A percentile compares a stretch with the other conserved stretches of the same genome.
Conservation (phyloP, 1,140 invertebrate genomes). For the Triops longicaudatus region DNA sequence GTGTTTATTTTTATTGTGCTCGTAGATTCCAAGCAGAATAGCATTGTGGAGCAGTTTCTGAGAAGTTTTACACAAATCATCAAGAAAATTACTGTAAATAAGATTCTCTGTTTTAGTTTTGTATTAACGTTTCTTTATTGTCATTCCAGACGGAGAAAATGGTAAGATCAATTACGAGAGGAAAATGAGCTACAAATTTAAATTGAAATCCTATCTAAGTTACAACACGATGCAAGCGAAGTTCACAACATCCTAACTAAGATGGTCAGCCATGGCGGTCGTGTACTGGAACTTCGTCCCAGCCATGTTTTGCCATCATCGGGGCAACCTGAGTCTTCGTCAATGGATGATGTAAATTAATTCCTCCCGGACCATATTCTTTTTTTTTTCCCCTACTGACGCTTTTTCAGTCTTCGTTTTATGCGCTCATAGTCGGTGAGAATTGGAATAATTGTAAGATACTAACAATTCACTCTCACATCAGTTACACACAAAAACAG, state of each 20-base stretch:
- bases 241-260: background rate
- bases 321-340: background rate
- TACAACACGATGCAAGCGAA: background rate
- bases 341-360: background rate
- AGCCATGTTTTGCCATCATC: background rate
- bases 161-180: background rate
- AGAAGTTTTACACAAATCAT: background rate
- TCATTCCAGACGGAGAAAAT: slow-evolving; percentile 6
- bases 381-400: background rate
- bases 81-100: background rate
- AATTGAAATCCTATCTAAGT: background rate
- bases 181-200: background rate
- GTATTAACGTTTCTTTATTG: background rate
- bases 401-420: background rate
- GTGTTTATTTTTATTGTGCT: background rate
- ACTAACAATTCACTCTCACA: background rate
- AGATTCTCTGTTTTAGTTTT: background rate
- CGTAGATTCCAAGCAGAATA: background rate
- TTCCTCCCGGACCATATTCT: background rate
- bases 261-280: slow-evolving; percentile 5
- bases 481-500: background rate
- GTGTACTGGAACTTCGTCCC: background rate
- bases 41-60: background rate
- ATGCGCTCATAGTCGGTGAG: background rate
- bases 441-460: background rate